These are phyloP conservation scores for Nyleta sp. DNA, from an alignment of 2,888 invertebrate species.

Conservation along the genomic window DNA sequence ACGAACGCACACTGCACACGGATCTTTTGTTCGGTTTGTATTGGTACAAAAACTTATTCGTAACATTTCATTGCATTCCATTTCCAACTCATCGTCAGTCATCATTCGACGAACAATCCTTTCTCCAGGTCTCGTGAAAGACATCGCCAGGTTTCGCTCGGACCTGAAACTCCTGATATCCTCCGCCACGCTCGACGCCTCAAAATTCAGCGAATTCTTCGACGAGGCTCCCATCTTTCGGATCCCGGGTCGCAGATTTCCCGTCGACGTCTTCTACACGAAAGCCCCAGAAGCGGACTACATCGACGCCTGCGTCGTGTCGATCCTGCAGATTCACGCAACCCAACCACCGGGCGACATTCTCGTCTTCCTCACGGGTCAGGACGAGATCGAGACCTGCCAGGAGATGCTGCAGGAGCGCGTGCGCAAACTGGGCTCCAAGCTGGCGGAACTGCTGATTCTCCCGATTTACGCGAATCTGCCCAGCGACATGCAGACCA, in stretches of 20 bases:
- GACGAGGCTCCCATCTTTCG: constrained; percentile 99
- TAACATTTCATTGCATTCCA: no score
- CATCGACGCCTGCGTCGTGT: constrained; percentile 98
- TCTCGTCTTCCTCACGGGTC: constrained; percentile 96
- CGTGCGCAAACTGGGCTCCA: constrained; percentile 94
- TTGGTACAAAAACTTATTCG: no score
- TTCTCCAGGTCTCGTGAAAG: constrained; percentile 92
- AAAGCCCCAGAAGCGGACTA: constrained; percentile 99
- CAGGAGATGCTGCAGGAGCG: constrained; percentile 95
- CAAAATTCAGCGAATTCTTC: constrained; percentile 99
- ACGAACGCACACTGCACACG: constrained; percentile 98
- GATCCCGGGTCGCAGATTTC: constrained; percentile 98
- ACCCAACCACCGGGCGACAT: constrained; percentile 98
- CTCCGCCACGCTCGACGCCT: constrained; percentile 98
- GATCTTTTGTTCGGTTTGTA: constrained; percentile 94
- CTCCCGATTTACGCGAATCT: constrained; percentile 99
- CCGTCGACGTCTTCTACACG: constrained; percentile 99
- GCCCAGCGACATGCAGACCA: constrained; percentile 99
- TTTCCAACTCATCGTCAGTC: no score
- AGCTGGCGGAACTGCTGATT: constrained; percentile 95
- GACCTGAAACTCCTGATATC: constrained; percentile 98
- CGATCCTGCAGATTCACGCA: constrained; percentile 98
- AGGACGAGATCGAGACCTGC: constrained; percentile 95
- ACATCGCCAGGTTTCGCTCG: constrained; percentile 95
- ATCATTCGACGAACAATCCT: no score